Evolutionary conservation across 2,797 vertebrate species (phyloP), one percentile per base, ranked within the genome.

Genomic region (Enteromius fasciolatus): DNA sequence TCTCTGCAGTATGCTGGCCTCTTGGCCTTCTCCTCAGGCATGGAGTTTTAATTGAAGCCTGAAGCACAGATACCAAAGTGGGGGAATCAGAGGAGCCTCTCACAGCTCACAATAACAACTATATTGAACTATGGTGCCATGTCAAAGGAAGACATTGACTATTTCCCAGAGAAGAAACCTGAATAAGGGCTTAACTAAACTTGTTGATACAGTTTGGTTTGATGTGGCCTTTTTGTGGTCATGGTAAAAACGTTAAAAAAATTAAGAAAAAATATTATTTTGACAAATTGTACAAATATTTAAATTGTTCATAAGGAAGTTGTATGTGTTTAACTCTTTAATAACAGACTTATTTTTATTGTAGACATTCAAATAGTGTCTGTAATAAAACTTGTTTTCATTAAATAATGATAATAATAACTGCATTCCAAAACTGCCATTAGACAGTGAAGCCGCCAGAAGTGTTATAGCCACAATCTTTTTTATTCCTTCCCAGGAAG

Each of bases 1-100:
- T 39, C 79, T 78, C 78, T 59, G 63, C 74, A 84, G 83, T 63
- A 67, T 73, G 33, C 64, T 59, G 72, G 84, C 87, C 83, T 80
- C 33, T 87, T 87, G 84, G 83, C 85, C 84, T 72, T 31, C 70
- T 86, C 69, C 52, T 83, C 80, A 80, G 72, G 76, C 80, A 69
- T 72, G 83, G 80, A 76, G 80, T 66, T 87, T 88, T 87, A 89
- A 90, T 87, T 88, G 85, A 87, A 89, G 84, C 82, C 67, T 84
- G 80, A 83, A 86, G 87, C 84, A 87, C 87, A 85, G 54, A 86
- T 86, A 84, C 57, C 69, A 75, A 85, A 70, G 57, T 52, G 87
- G 70, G 73, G 72, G 70, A 76, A 72, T 83, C 68, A 80, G 78
- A 84, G 63, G n/a, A 33, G 80, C 46, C 77, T 86, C 73, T 70